Evolutionary conservation across 2,113 vertebrate species (phyloP).

Genomic region (Rhea americana): DNA sequence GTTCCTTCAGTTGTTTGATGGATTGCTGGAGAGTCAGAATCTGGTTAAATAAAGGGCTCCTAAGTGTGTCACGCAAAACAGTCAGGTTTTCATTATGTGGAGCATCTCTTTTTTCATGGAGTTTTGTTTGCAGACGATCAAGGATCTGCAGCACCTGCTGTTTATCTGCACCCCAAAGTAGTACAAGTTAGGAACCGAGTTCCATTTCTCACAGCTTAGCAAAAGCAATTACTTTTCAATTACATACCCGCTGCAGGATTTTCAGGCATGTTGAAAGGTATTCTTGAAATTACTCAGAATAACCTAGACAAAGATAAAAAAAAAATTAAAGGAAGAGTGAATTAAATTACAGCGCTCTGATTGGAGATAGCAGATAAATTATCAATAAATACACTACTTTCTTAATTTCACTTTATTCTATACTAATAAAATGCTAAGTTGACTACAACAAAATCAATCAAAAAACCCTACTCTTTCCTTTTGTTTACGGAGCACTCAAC

Average conservation of each 20-base stretch:
- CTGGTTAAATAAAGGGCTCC: conserved; percentile 91
- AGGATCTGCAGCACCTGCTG: conserved; percentile 91
- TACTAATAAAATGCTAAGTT: background rate
- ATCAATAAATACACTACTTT: background rate
- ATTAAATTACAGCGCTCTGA: background rate
- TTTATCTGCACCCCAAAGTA: conserved; percentile 76
- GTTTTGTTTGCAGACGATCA: conserved; percentile 86
- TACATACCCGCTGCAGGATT: conserved; percentile 77
- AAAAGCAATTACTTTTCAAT: background rate
- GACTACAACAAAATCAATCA: background rate
- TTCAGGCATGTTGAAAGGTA: conserved; percentile 75
- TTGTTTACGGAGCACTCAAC: background rate
- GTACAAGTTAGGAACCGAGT: background rate
- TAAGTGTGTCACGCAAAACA: conserved; percentile 80
- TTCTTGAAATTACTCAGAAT: conserved; percentile 4
- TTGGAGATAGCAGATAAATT: background rate
- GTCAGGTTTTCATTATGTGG: conserved; percentile 84
- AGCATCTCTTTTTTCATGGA: conserved; percentile 87
- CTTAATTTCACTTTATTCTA: background rate
- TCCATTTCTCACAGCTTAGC: background rate
- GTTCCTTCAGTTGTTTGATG: conserved; percentile 90
- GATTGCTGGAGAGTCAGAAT: conserved; percentile 94
- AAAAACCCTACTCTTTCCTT: background rate
- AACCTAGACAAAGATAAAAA: background rate
- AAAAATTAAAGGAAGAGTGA: background rate